These are phyloP conservation scores for Ormia ochracea DNA, from an alignment of 2,888 invertebrate genomes.

Conservation along the genomic window DNA sequence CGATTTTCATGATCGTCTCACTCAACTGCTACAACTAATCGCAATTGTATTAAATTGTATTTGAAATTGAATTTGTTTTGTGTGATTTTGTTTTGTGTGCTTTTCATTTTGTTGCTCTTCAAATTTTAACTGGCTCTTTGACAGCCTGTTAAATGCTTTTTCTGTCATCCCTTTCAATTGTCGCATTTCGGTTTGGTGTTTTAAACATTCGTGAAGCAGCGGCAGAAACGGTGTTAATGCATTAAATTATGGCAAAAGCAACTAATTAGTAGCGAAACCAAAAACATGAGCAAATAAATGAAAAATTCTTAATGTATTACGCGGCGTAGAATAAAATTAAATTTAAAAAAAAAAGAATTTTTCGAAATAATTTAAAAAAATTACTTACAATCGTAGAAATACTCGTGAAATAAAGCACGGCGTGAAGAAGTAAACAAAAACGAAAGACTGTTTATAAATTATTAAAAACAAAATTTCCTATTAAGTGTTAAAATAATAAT, in stretches of 20 bases:
- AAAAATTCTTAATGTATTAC: constrained; percentile 53
- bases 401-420: not conserved
- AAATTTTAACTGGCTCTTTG: constrained; percentile 31
- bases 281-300: not conserved
- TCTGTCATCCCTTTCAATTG: constrained; percentile 35
- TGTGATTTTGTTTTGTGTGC: constrained; percentile 1
- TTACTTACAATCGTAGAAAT: not conserved
- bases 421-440: not conserved
- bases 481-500: not conserved
- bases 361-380: not conserved
- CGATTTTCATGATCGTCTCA: constrained; percentile 4
- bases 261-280: constrained; percentile 33
- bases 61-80: not conserved
- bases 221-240: constrained; percentile 31
- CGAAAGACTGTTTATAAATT: not conserved
- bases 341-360: not conserved
- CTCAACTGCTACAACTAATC: not conserved
- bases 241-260: constrained; percentile 47
- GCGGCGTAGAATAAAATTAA: constrained; percentile 13
- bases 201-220: constrained; percentile 46
- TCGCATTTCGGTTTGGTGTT: constrained; percentile 43
- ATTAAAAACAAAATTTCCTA: not conserved
- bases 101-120: constrained; percentile 29
- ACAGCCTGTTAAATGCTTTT: not conserved
- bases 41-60: not conserved